A percentile compares a stretch with the other conserved stretches of the same genome.
Evolutionary conservation across 1,140 invertebrate genomes (phyloP).

Genomic region (Caenorhabditis latens): DNA sequence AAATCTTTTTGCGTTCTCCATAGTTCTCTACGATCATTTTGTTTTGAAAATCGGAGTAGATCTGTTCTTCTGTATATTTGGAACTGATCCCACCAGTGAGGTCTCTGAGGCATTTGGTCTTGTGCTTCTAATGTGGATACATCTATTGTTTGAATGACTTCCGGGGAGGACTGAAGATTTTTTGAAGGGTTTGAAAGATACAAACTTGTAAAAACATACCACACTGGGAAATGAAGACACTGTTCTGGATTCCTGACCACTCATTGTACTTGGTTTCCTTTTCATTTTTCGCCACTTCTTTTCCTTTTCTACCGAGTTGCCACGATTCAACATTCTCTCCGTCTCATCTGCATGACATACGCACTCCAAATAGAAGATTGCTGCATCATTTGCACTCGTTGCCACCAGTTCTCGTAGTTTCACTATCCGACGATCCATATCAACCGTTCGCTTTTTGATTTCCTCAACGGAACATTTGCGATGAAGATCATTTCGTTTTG

Average conservation of each 20-base stretch:
- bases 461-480: conserved; percentile 16
- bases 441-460: conserved; percentile 60
- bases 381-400: conserved; percentile 64
- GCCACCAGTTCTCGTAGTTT: conserved; percentile 63
- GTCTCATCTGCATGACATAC: conserved; percentile 70
- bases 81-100: conserved; percentile 34
- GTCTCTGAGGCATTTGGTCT: conserved; percentile 36
- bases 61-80: conserved; percentile 27
- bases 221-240: conserved; percentile 17
- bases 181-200: neutral
- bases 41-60: neutral
- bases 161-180: neutral
- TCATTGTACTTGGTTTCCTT: conserved; percentile 7
- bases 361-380: conserved; percentile 70
- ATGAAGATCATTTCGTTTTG: conserved; percentile 65
- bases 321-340: conserved; percentile 65
- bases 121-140: conserved; percentile 1
- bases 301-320: neutral
- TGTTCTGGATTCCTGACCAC: neutral
- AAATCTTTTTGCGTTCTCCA: conserved; percentile 68
- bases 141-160: conserved; percentile 33
- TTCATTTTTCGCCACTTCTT: conserved; percentile 23
- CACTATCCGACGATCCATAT: conserved; percentile 67
- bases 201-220: neutral
- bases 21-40: conserved; percentile 22